Evolutionary conservation across 2,888 invertebrate species (phyloP), one percentile per base, ranked within the genome.

Genomic region (Bibio marci): DNA sequence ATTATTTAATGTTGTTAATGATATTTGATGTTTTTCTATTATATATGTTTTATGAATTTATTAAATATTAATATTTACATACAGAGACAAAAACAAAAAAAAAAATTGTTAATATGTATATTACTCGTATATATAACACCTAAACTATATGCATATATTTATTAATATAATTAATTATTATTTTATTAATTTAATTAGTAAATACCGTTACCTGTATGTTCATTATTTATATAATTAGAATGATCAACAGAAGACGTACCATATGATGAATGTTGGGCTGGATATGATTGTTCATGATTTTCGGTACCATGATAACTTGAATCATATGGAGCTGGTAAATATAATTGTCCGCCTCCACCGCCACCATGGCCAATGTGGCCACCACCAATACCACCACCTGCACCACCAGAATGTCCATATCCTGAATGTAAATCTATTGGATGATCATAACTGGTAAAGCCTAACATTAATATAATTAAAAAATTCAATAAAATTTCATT

Each of bases 381-480:
- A 32, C 10, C 33, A 28, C 28, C 28, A 3, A n/a, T 4, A 6
- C 17, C 12, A 18, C 18, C 33, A 28, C 28, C 28, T 4, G 7
- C 11, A 6, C 17, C 12, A 18, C 18, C 33, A 33, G 33, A 33
- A 5, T 15, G 33, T 51, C 43, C 31, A 62, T 65, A n/a, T 62
- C 62, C 12, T 62, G 64, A 7, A 46, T 65, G 65, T 2, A 58
- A 38, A 0, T 59, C 45, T 1, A 59, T 59, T 2, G 64, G 63
- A 2, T 65, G 64, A 0, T 64, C 65, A 48, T 65, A 66, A 8
- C 37, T 41, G 18, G 40, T 33, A 22, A 32, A 41, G 28, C 40
- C 40, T 41, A 22, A 30, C 31, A 22, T 10, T 10, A 14, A 17
- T 32, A 14, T 18, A n/a, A n/a, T 8, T 28, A 22, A 22, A 22